These are phyloP conservation scores for Mamestra brassicae DNA, from an alignment of 2,888 invertebrate species.

Conservation along the genomic window DNA sequence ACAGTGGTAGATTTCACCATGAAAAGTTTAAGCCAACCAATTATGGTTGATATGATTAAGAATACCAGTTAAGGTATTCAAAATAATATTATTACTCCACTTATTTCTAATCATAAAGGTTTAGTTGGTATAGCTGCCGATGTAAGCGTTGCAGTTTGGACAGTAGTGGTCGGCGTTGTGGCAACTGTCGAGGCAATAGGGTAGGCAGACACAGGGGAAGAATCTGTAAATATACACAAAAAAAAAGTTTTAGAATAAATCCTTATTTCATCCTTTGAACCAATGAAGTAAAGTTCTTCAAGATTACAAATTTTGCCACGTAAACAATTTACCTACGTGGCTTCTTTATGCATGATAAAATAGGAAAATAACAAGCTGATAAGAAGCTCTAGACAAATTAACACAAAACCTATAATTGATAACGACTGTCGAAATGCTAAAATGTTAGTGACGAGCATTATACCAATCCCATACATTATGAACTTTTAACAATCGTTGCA, in stretches of 20 bases:
- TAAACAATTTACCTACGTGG: background rate
- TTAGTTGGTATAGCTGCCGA: conserved; percentile 83
- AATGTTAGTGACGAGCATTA: too few relatives aligned
- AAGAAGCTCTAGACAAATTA: background rate
- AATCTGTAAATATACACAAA: conserved; percentile 76
- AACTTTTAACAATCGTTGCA: background rate
- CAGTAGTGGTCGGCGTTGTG: conserved; percentile 90
- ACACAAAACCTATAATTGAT: background rate
- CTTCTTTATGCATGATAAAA: background rate
- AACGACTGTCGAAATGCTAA: background rate
- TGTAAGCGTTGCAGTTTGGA: conserved; percentile 89
- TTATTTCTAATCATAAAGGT: background rate
- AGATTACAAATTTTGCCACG: background rate
- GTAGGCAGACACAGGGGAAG: conserved; percentile 90
- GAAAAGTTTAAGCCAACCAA: background rate
- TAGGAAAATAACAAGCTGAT: background rate
- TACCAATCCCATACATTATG: too few relatives aligned
- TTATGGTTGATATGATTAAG: background rate
- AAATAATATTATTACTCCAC: conserved; percentile 6
- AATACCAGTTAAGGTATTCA: background rate
- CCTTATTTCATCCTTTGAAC: background rate
- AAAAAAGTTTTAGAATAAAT: background rate
- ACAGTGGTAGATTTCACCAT: background rate
- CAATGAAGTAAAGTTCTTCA: too few relatives aligned
- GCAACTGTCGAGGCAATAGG: conserved; percentile 90